phyloP scores from a whole-genome alignment of 1,140 invertebrate genomes.

The Drosophila kohkoa region DNA sequence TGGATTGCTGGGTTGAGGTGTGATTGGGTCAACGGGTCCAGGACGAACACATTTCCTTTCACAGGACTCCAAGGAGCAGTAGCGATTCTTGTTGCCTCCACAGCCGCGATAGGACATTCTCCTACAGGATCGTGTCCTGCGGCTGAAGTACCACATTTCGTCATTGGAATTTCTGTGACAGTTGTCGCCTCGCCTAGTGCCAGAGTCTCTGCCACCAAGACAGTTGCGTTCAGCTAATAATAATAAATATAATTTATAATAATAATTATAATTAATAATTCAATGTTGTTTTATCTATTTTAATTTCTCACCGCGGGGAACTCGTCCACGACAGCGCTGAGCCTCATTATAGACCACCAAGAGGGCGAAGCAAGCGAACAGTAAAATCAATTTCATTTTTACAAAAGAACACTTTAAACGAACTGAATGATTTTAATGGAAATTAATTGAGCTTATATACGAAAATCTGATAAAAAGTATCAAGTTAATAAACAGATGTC shows the following conservation, averaged over 20 bases:
- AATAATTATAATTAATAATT: too few relatives aligned
- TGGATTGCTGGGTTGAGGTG: neutral
- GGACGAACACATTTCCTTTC: neutral
- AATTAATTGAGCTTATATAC: conserved; percentile 11
- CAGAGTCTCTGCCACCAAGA: neutral
- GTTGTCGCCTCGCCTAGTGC: neutral
- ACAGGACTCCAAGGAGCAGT: neutral
- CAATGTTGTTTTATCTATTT: neutral
- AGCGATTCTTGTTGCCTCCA: conserved; percentile 24
- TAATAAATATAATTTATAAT: neutral
- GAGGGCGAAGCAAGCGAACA: conserved; percentile 14
- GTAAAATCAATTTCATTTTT: conserved; percentile 20
- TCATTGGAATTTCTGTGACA: conserved; percentile 7
- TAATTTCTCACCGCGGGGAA: neutral
- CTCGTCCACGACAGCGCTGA: conserved; percentile 13
- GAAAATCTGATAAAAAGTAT: neutral
- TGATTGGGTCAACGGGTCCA: too few relatives aligned
- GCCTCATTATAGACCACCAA: conserved; percentile 5
- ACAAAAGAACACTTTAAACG: neutral
- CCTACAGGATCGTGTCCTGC: neutral
- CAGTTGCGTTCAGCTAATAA: neutral
- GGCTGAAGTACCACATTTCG: conserved; percentile 3
- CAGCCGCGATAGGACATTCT: conserved; percentile 16
- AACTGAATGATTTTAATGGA: neutral
- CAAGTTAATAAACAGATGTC: neutral